A percentile compares a stretch with the other conserved stretches of the same genome.
Conservation (phyloP, 2,888 invertebrate species). For the Mythimna albipuncta region DNA sequence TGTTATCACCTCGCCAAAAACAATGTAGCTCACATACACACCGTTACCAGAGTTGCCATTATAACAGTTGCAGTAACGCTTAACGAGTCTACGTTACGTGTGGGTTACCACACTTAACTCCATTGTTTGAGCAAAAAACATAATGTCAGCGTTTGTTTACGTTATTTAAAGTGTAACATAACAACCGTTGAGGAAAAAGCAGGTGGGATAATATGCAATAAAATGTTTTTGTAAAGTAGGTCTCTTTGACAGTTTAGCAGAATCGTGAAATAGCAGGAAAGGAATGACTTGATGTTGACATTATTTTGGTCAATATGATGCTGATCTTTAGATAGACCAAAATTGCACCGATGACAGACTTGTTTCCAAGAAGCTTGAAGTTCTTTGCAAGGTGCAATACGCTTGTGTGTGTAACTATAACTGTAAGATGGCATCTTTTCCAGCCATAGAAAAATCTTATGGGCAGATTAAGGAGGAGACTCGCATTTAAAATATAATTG, state of each 20-base stretch:
- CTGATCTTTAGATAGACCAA: slow-evolving; percentile 5
- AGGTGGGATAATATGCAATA: slow-evolving; percentile 33
- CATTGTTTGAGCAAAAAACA: slow-evolving; percentile 52
- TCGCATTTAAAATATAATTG: neutral
- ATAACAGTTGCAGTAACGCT: slow-evolving; percentile 52
- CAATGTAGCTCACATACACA: slow-evolving; percentile 23
- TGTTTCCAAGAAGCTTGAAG: slow-evolving; percentile 4
- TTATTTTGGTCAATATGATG: slow-evolving; percentile 1
- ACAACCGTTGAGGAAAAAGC: slow-evolving; percentile 30
- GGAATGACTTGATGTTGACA: slow-evolving; percentile 2
- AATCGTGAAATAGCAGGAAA: slow-evolving; percentile 28
- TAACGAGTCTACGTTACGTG: slow-evolving; percentile 39
- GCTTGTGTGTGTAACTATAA: neutral
- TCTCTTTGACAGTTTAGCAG: slow-evolving; percentile 15
- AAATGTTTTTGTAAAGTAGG: slow-evolving; percentile 11
- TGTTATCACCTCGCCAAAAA: slow-evolving; percentile 33
- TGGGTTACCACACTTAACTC: slow-evolving; percentile 33
- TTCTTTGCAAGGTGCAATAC: neutral
- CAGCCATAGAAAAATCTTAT: no score
- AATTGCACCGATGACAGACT: neutral
- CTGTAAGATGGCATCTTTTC: no score
- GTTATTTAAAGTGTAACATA: slow-evolving; percentile 38
- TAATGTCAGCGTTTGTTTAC: slow-evolving; percentile 38
- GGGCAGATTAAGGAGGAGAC: neutral
- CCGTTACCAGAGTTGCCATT: slow-evolving; percentile 46